Percentiles rank a stretch among this genome's conserved stretches.
Evolutionary conservation across 2,113 vertebrate genomes (phyloP).

Genomic region (Deroptyus accipitrinus): DNA sequence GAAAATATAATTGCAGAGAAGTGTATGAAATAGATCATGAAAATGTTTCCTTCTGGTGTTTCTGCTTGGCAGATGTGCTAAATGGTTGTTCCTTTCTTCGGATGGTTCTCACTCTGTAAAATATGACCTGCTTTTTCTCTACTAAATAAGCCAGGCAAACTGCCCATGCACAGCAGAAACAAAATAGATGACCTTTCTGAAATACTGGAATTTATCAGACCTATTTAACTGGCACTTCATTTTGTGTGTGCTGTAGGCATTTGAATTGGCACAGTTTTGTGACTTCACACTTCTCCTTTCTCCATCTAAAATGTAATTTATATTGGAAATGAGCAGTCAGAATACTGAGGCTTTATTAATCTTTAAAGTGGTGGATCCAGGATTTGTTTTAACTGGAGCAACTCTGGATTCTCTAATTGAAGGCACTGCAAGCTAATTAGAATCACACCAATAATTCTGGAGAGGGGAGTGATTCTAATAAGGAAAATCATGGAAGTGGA

Average conservation of each 20-base stretch:
- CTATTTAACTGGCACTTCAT: background rate
- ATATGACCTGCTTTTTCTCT: background rate
- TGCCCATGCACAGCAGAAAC: background rate
- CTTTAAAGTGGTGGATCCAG: background rate
- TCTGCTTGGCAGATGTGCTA: slow-evolving; percentile 17
- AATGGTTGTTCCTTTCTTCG: slow-evolving; percentile 10
- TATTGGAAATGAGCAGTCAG: background rate
- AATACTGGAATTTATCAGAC: background rate
- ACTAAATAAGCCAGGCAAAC: background rate
- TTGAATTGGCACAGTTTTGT: background rate
- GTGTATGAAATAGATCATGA: background rate
- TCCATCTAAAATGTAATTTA: background rate
- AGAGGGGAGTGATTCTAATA: background rate
- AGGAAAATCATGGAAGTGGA: background rate
- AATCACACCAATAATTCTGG: background rate
- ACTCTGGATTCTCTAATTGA: background rate
- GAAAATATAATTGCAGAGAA: slow-evolving; percentile 29
- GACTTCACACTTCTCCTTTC: background rate
- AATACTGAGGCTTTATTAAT: slow-evolving; percentile 10
- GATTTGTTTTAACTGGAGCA: background rate
- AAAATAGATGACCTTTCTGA: slow-evolving; percentile 7
- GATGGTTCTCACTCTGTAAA: background rate
- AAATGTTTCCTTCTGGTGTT: slow-evolving; percentile 14
- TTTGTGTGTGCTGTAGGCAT: background rate
- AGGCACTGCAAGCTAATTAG: background rate